phyloP scores from a whole-genome alignment of 2,113 vertebrate genomes.

The Clarias macrocephalus region DNA sequence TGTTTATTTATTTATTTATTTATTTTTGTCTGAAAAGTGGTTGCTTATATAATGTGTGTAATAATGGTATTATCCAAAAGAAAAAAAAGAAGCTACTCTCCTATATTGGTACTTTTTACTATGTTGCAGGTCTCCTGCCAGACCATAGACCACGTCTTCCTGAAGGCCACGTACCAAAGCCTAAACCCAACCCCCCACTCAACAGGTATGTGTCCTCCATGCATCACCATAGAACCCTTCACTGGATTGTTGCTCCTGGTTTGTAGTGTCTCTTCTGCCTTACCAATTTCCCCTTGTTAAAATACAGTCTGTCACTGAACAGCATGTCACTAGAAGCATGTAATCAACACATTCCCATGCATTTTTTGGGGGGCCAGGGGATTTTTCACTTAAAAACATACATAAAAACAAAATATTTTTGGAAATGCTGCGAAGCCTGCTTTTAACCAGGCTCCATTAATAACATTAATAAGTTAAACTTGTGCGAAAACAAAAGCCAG shows the following conservation, averaged over 20 bases:
- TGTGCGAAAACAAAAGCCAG: background rate
- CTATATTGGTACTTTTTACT: background rate
- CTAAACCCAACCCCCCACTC: conserved; percentile 71
- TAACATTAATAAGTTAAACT: background rate
- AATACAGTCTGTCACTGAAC: background rate
- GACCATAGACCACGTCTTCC: conserved; percentile 86
- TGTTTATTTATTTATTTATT: no score
- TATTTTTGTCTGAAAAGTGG: no score
- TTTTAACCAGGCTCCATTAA: background rate
- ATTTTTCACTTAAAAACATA: background rate
- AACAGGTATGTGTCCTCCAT: conserved; percentile 78
- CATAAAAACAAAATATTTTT: background rate
- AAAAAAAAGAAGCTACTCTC: background rate
- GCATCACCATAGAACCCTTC: background rate
- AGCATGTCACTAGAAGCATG: background rate
- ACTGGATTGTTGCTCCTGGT: background rate
- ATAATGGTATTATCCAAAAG: background rate
- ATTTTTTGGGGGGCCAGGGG: no score
- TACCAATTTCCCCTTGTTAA: background rate
- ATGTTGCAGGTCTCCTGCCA: conserved; percentile 86
- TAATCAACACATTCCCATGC: background rate
- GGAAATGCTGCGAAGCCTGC: background rate
- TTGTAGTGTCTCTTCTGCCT: background rate
- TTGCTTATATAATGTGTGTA: background rate
- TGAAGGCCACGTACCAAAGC: conserved; percentile 78